phyloP scores from a whole-genome alignment of 2,888 invertebrate species.

The Malthinus flaveolus region DNA sequence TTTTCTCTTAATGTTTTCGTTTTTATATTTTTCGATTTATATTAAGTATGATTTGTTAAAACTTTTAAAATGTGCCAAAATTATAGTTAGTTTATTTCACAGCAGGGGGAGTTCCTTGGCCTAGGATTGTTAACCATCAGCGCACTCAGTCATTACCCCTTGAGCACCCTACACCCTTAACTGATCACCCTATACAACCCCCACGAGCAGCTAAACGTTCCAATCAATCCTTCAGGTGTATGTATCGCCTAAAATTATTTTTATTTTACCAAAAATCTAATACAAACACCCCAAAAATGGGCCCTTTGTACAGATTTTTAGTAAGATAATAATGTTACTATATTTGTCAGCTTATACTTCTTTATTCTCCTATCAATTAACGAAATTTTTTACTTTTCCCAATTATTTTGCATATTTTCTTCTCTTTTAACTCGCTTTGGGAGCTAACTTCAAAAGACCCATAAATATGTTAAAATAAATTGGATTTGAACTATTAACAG shows the following conservation, averaged over 20 bases:
- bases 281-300: background rate
- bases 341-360: slow-evolving; percentile 18
- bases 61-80: background rate
- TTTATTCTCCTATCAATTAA: slow-evolving; percentile 6
- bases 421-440: no score
- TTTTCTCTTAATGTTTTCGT: background rate
- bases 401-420: no score
- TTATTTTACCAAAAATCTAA: slow-evolving; percentile 6
- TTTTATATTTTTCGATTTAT: no score
- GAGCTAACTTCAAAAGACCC: no score
- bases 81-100: slow-evolving; percentile 35
- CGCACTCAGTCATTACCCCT: slow-evolving; percentile 72
- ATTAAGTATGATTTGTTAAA: no score
- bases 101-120: slow-evolving; percentile 48
- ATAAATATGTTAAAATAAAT: background rate
- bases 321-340: slow-evolving; percentile 13
- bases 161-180: slow-evolving; percentile 46
- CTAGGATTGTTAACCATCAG: slow-evolving; percentile 59
- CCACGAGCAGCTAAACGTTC: slow-evolving; percentile 46
- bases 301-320: background rate
- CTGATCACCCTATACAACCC: slow-evolving; percentile 42
- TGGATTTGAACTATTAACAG: background rate
- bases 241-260: slow-evolving; percentile 41
- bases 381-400: background rate
- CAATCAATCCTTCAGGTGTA: slow-evolving; percentile 50